Percentiles rank a stretch among this genome's conserved stretches.
Conservation (phyloP, 2,113 vertebrate genomes). For the Ancistrus triradiatus region DNA sequence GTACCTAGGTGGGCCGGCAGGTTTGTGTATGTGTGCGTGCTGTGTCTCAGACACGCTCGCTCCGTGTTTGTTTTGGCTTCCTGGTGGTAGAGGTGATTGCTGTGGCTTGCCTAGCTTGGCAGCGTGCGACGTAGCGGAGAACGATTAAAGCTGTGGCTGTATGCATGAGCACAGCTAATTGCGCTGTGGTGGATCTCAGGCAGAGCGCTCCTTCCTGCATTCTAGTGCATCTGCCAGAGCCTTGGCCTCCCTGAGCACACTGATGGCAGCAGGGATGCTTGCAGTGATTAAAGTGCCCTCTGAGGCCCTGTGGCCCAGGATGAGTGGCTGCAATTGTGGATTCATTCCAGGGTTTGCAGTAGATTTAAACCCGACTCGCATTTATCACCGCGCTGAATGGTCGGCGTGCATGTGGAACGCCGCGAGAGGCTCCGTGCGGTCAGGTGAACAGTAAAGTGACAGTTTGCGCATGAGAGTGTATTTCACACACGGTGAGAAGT, state of each 20-base stretch:
- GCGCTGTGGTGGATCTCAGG: conserved; percentile 5
- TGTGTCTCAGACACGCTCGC: conserved; percentile 12
- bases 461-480: not conserved
- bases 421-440: not conserved
- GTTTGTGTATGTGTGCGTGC: conserved; percentile 9
- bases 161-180: conserved; percentile 25
- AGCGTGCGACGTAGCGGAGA: conserved; percentile 6
- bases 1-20: conserved; percentile 1
- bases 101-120: conserved; percentile 26
- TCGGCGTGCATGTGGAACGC: conserved; percentile 32
- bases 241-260: not conserved
- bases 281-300: conserved; percentile 1
- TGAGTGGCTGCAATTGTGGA: conserved; percentile 23
- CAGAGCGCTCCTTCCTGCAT: conserved; percentile 9
- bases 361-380: conserved; percentile 17
- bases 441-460: not conserved
- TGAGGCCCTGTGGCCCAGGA: not conserved
- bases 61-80: conserved; percentile 21
- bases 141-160: conserved; percentile 19
- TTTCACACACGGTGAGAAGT: too few relatives aligned
- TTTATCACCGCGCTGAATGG: conserved; percentile 31
- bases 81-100: conserved; percentile 22
- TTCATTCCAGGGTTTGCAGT: conserved; percentile 12
- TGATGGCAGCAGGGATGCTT: not conserved
- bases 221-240: not conserved